phyloP scores from a whole-genome alignment of 2,113 vertebrate species.

The Sula dactylatra region DNA sequence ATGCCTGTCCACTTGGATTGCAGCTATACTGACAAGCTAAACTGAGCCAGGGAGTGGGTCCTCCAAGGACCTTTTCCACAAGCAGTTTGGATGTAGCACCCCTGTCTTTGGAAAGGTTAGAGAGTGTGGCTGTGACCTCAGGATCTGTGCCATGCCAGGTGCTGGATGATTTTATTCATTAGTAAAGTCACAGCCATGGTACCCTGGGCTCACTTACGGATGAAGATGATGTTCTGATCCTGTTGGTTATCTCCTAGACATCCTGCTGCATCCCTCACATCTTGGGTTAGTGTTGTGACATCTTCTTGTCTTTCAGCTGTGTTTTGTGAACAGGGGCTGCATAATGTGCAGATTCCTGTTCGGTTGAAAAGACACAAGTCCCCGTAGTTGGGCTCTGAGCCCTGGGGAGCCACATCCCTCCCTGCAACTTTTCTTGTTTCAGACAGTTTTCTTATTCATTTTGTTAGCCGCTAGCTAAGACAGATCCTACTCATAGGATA shows the following conservation, averaged over 20 bases:
- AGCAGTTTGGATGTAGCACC: not conserved
- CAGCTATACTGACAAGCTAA: not conserved
- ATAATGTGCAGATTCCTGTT: not conserved
- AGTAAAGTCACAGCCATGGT: not conserved
- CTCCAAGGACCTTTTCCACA: not conserved
- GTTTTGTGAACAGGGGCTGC: not conserved
- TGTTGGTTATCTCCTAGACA: not conserved
- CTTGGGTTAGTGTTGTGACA: not conserved
- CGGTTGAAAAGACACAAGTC: not conserved
- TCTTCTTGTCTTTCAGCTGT: not conserved
- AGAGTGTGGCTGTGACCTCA: not conserved
- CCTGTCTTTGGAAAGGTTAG: not conserved
- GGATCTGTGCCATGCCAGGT: not conserved
- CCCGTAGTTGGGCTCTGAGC: fast-evolving
- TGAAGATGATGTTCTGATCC: not conserved
- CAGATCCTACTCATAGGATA: not conserved
- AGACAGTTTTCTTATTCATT: not conserved
- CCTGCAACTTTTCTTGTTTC: not conserved
- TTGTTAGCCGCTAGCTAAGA: not conserved
- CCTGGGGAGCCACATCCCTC: not conserved
- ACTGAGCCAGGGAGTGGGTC: not conserved
- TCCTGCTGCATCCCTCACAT: not conserved
- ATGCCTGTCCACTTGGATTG: not conserved
- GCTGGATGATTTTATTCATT: not conserved
- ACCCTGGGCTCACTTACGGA: fast-evolving